Conservation (phyloP, 2,888 invertebrate species). For the Drosophila helvetica region DNA sequence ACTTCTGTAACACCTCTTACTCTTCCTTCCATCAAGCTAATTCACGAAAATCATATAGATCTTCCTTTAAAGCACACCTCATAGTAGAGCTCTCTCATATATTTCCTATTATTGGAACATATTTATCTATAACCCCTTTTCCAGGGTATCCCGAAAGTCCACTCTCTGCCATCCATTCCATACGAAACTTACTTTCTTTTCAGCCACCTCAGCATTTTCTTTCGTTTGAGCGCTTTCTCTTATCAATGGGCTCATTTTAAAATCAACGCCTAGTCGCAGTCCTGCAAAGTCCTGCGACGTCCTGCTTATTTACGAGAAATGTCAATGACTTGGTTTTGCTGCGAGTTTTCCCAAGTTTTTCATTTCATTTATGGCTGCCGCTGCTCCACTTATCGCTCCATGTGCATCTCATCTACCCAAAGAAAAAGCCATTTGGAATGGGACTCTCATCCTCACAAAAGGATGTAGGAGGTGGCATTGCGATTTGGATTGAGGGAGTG, state of each 20-base stretch:
- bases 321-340: slow-evolving; percentile 40
- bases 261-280: slow-evolving; percentile 64
- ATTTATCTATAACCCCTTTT: neutral
- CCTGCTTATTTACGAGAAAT: slow-evolving; percentile 66
- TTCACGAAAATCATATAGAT: too few relatives aligned
- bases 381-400: slow-evolving; percentile 58
- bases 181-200: slow-evolving; percentile 19
- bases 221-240: slow-evolving; percentile 38
- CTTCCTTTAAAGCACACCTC: too few relatives aligned
- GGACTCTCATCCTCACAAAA: neutral
- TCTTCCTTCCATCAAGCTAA: too few relatives aligned
- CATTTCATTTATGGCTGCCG: slow-evolving; percentile 68
- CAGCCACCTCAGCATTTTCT: slow-evolving; percentile 71
- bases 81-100: too few relatives aligned
- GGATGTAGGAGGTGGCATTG: slow-evolving; percentile 10
- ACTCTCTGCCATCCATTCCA: neutral
- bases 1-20: too few relatives aligned
- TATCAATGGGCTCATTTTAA: slow-evolving; percentile 73
- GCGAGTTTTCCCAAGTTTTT: slow-evolving; percentile 56
- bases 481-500: slow-evolving; percentile 14
- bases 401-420: slow-evolving; percentile 49
- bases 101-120: too few relatives aligned
- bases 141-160: slow-evolving; percentile 4
- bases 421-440: slow-evolving; percentile 39
- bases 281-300: slow-evolving; percentile 30